Conservation (phyloP, 2,888 invertebrate species). For the Idaea straminata region DNA sequence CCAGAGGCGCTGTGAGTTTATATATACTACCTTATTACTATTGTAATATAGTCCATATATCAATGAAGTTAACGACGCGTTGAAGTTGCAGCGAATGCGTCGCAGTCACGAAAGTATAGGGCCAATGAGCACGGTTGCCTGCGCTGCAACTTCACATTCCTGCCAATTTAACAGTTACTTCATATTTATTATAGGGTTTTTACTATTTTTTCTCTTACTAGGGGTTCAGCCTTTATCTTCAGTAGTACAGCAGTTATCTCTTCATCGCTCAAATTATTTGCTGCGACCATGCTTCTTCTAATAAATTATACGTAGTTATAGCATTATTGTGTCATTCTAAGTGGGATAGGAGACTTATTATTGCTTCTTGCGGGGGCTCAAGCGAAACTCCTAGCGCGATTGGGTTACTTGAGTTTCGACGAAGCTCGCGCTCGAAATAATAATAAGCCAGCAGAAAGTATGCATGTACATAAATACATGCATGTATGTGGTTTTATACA, state of each 20-base stretch:
- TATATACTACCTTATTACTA: slow-evolving; percentile 2
- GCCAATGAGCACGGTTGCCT: no score
- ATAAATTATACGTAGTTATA: background rate
- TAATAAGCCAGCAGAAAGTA: background rate
- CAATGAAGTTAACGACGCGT: background rate
- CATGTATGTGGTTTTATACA: background rate
- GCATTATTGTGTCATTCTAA: background rate
- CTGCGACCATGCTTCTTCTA: background rate
- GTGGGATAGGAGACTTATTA: background rate
- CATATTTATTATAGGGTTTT: no score
- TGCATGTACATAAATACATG: background rate
- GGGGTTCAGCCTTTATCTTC: background rate
- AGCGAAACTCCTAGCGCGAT: no score
- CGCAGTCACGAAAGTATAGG: background rate
- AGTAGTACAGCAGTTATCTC: background rate
- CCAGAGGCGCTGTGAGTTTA: slow-evolving; percentile 54
- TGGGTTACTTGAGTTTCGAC: no score
- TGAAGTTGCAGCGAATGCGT: background rate
- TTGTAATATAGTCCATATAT: background rate
- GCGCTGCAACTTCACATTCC: no score
- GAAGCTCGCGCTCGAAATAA: no score
- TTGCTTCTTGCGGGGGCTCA: no score
- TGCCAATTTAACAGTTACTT: no score
- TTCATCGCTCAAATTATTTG: background rate
- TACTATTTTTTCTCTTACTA: background rate